Conservation (phyloP, 2,797 vertebrate genomes). For the Crocodylus rhombifer region DNA sequence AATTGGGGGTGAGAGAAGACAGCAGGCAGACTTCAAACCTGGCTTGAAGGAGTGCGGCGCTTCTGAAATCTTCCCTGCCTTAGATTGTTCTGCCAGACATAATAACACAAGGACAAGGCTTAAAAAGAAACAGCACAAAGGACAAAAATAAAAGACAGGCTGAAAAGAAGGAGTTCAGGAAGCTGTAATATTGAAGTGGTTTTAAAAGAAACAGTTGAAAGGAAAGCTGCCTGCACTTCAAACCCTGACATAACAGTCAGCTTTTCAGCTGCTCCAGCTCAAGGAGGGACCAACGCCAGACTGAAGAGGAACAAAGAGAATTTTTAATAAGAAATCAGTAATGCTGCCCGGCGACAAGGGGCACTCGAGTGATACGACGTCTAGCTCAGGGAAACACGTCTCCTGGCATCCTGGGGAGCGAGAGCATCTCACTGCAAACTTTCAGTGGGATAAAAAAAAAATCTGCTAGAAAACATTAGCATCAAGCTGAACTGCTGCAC, state of each 20-base stretch:
- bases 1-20: neutral
- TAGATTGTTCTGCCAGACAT: neutral
- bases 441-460: neutral
- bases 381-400: accelerated
- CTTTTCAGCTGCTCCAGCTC: neutral
- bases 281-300: neutral
- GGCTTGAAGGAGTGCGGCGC: neutral
- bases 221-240: neutral
- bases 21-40: neutral
- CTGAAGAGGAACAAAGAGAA: slow-evolving; percentile 18
- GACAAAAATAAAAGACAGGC: neutral
- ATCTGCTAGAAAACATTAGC: neutral
- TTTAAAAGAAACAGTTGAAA: neutral
- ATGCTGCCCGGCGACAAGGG: accelerated
- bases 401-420: neutral
- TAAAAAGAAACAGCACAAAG: neutral
- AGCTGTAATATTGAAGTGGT: neutral
- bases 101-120: neutral
- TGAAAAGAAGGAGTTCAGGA: neutral
- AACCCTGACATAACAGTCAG: neutral
- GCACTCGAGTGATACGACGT: accelerated
- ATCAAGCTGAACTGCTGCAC: neutral
- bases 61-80: neutral
- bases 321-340: neutral
- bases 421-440: neutral